Conservation (phyloP, 2,113 vertebrate species). For the Thunnus thynnus region DNA sequence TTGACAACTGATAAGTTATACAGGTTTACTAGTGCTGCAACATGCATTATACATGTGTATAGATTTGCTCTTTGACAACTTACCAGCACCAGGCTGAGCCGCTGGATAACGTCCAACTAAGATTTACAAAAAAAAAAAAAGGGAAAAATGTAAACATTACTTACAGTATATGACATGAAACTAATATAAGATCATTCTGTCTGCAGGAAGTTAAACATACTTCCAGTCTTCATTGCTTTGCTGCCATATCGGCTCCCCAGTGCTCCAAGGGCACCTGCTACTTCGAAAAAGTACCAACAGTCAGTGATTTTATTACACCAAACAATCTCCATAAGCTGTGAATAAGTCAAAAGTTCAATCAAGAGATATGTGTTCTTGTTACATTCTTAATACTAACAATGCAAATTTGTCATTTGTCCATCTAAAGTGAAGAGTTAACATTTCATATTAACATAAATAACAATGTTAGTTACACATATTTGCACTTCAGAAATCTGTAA, state of each 20-base stretch:
- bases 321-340: too few species aligned
- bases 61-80: constrained; percentile 15
- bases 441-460: too few species aligned
- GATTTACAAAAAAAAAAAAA: not conserved
- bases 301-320: not conserved
- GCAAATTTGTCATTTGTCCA: too few species aligned
- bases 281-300: constrained; percentile 31
- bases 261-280: constrained; percentile 70
- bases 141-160: not conserved
- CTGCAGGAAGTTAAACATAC: constrained; percentile 50
- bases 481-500: not conserved
- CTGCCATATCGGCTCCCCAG: constrained; percentile 72
- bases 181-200: not conserved
- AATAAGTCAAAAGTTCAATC: too few species aligned
- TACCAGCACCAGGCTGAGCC: constrained; percentile 73
- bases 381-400: too few species aligned
- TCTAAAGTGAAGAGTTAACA: too few species aligned
- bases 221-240: constrained; percentile 77
- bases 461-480: not conserved
- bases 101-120: constrained; percentile 72
- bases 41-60: not conserved
- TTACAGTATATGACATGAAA: not conserved
- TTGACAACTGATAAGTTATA: too few species aligned
- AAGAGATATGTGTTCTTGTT: too few species aligned
- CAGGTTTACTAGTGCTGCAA: not conserved